These are phyloP conservation scores for Fratercula arctica DNA, from an alignment of 2,797 vertebrate genomes.

Conservation along the genomic window DNA sequence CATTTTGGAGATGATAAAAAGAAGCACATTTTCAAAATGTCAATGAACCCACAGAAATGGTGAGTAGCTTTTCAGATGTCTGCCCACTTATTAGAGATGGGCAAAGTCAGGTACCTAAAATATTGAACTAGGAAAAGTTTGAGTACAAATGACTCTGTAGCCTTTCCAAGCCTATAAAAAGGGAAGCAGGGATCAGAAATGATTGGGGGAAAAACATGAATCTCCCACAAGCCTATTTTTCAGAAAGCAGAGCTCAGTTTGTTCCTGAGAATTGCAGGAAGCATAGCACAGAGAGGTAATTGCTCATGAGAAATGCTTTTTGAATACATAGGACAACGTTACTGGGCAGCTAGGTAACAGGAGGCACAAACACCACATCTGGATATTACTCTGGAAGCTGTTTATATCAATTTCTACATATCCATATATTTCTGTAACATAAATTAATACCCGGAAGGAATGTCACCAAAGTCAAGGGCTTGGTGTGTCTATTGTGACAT, in stretches of 20 bases:
- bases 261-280: neutral
- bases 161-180: conserved; percentile 19
- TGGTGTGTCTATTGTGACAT: neutral
- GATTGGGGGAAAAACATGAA: fast-evolving
- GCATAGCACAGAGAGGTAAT: neutral
- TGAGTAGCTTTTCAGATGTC: conserved; percentile 20
- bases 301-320: neutral
- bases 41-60: conserved; percentile 56
- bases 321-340: neutral
- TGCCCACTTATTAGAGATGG: conserved; percentile 32
- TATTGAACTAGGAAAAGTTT: neutral
- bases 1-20: conserved; percentile 53
- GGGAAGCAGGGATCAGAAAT: conserved; percentile 1
- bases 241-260: neutral
- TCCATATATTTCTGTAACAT: neutral
- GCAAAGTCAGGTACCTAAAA: conserved; percentile 18
- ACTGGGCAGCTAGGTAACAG: neutral
- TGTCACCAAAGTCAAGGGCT: neutral
- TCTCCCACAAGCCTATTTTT: neutral
- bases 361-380: neutral
- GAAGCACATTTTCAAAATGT: conserved; percentile 62
- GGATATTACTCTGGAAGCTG: neutral
- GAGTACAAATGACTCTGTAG: conserved; percentile 8
- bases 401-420: neutral
- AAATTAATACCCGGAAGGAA: neutral